Base-by-base conservation (phyloP, 2,888 invertebrate genomes). In the Clistopyga incitator region DNA sequence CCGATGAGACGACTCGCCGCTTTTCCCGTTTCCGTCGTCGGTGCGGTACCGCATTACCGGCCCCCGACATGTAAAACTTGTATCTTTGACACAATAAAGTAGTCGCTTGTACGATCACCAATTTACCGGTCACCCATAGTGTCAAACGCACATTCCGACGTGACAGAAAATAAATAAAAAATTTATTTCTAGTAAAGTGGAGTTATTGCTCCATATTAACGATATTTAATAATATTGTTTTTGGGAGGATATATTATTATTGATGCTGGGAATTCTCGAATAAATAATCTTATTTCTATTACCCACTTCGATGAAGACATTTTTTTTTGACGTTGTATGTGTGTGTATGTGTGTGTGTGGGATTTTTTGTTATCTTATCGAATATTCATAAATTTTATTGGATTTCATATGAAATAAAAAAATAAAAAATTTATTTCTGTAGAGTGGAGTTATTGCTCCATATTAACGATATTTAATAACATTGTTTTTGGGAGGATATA, bases 11-110 rank as follows among this genome's bases (percentile, higher is more conserved):
- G 50, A 64, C 50, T n/a, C 29, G 75, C 34, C 29, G 75, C 34
- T 75, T 61, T 75, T 75, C 50, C 64, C 50, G 61, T 50, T 61
- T 50, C 47, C 45, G 64, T 74, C 61, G 29, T 74, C 47, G n/a
- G 38, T 75, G 64, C 50, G 34, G 38, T 18, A 38, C 47, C 64
- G 64, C 13, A 64, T n/a, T n/a, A n/a, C 34, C 20, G 15, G 34
- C 52, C 34, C 15, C 20, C 10, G 6, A 6, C 47, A 47, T 23
- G 67, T 15, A 25, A 45, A 67, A 47, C 42, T 45, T 11, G 34
- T 61, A 61, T 23, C 11, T 23, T 18, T 45, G 65, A 65, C 65
- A 65, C 20, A 23, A 65, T 45, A 45, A 65, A 45, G 45, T 65
- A 45, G 65, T n/a, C n/a, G n/a, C 42, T 65, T 65, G 23, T 65